Base-by-base conservation (phyloP, 2,113 vertebrate species). In the Syngnathoides biaculeatus region DNA sequence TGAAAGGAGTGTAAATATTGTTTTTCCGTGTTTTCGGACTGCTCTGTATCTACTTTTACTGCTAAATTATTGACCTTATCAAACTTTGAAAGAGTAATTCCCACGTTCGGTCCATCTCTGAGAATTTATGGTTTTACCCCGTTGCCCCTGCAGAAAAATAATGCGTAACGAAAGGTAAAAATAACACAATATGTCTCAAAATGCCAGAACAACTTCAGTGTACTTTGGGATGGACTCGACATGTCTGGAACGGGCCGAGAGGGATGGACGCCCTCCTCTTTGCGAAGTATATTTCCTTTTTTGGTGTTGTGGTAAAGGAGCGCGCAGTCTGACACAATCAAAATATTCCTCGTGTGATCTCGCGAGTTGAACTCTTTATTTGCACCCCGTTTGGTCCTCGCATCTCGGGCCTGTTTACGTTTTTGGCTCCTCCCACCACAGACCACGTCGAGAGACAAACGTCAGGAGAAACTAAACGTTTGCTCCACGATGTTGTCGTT, bases 271-370 rank as follows among this genome's bases (percentile, higher is more conserved):
- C 27, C 17, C 56, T 35, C 56, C 30, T 35, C 56, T 17, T 59
- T 59, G 19, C 53, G 39, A 12, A 38, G 19, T 20, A 59, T 38
- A 59, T 59, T 59, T 30, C 57, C 57, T 59, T 59, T 59, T 38
- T 59, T 59, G 57, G 57, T 59, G 57, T 38, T 38, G 30, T 59
- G 30, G 57, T n/a, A 30, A 59, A 59, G 17, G 57, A 59, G 19
- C 20, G 17, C 35, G 26, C n/a, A 4, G 52, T 38, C 57, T 59
- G 22, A 39, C 30, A 59, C 6, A 58, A 58, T 35, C 17, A 55
- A 53, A 55, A 55, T 55, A 55, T 24, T 55, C 1, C 52, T 55
- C 38, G 26, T 59, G 30, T 38, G 30, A 59, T 59, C 30, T 59
- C 20, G 3, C n/a, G 57, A 38, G 17, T 59, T 59, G 57, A 59